A percentile compares a stretch with the other conserved stretches of the same genome.
These are phyloP conservation scores for Metopia argyrocephala DNA, from an alignment of 2,888 invertebrate species.

Conservation along the genomic window DNA sequence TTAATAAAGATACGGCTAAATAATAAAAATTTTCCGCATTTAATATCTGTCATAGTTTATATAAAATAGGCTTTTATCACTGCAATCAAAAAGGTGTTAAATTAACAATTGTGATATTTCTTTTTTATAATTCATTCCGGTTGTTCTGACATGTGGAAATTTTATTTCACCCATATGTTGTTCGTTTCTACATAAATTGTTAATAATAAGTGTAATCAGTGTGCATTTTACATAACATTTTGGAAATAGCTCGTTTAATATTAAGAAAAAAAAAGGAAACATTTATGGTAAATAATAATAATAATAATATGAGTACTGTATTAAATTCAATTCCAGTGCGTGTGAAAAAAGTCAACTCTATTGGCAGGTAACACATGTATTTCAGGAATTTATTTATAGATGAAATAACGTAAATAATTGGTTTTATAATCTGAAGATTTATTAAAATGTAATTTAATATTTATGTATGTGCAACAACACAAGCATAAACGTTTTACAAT, in stretches of 20 bases:
- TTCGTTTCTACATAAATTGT: neutral
- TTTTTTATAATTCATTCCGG: neutral
- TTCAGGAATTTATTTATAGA: slow-evolving; percentile 24
- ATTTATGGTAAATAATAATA: slow-evolving; percentile 1
- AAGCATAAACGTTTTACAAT: neutral
- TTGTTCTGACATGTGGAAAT: neutral
- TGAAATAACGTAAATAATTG: slow-evolving; percentile 38
- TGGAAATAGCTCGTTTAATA: neutral
- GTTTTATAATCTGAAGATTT: slow-evolving; percentile 39
- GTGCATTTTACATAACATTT: neutral
- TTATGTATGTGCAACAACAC: neutral
- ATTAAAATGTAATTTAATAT: slow-evolving; percentile 32
- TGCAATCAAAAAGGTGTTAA: neutral
- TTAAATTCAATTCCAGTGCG: neutral
- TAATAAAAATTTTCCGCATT: neutral
- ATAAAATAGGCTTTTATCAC: neutral
- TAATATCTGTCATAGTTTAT: neutral
- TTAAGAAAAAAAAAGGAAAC: neutral
- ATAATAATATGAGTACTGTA: neutral
- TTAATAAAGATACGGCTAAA: neutral
- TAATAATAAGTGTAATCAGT: neutral
- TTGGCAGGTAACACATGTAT: slow-evolving; percentile 46
- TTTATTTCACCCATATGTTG: too few species aligned
- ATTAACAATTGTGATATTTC: neutral
- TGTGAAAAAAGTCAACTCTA: slow-evolving; percentile 1